These are phyloP conservation scores for Iphiclides podalirius DNA, from an alignment of 2,888 invertebrate genomes.

Conservation along the genomic window DNA sequence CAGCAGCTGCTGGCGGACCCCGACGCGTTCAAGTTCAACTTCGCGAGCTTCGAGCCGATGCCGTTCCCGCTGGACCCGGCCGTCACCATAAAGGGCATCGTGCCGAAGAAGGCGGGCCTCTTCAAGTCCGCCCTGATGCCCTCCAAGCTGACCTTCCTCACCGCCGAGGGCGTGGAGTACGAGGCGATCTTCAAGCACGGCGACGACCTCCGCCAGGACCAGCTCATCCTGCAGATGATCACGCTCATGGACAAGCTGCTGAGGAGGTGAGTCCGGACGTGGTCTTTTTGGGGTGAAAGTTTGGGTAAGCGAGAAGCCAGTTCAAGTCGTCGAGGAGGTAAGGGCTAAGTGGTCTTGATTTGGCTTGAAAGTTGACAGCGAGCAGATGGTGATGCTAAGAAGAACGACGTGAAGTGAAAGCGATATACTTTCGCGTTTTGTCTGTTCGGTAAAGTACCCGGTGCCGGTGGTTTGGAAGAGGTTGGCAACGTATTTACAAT, in stretches of 20 bases:
- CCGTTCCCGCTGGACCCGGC: constrained; percentile 97
- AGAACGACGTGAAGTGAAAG: too few species aligned
- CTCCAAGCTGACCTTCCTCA: constrained; percentile 91
- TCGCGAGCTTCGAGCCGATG: constrained; percentile 93
- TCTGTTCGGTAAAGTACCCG: too few species aligned
- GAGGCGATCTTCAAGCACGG: constrained; percentile 98
- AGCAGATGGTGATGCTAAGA: too few species aligned
- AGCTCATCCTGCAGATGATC: constrained; percentile 98
- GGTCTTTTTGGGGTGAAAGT: not conserved
- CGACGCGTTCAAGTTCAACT: constrained; percentile 91
- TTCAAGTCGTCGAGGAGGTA: too few species aligned
- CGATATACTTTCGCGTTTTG: too few species aligned
- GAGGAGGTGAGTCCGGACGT: constrained; percentile 73
- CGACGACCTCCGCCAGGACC: constrained; percentile 98
- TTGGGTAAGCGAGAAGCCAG: too few species aligned
- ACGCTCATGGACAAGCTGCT: constrained; percentile 98
- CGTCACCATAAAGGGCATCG: constrained; percentile 91
- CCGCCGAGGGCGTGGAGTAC: constrained; percentile 90
- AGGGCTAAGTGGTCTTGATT: too few species aligned
- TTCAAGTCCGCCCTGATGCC: constrained; percentile 99
- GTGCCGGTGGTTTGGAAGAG: too few species aligned
- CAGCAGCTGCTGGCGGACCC: constrained; percentile 90
- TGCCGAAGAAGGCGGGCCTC: constrained; percentile 92
- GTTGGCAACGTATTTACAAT: too few species aligned
- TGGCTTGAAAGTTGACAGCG: too few species aligned